phyloP scores from a whole-genome alignment of 2,113 vertebrate species.

The Struthio camelus region DNA sequence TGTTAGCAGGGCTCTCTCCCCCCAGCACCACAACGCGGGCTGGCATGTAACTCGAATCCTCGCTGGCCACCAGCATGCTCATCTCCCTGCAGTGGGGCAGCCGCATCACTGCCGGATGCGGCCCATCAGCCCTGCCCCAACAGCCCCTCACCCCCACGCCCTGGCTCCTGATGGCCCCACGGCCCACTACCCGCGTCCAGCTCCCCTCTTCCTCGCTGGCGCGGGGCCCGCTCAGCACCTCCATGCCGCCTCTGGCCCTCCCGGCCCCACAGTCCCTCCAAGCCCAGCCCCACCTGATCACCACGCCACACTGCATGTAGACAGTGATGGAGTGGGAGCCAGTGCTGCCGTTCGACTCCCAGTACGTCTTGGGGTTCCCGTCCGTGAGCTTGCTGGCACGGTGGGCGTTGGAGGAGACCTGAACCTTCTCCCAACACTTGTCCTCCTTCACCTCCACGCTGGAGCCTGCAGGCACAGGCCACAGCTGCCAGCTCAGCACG shows the following conservation, averaged over 20 bases:
- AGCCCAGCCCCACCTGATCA: conserved; percentile 82
- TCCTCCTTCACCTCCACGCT: conserved; percentile 86
- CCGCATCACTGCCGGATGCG: not conserved
- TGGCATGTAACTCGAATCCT: conserved; percentile 98
- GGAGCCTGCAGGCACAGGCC: conserved; percentile 20
- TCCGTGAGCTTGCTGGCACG: conserved; percentile 86
- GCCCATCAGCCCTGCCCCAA: not conserved
- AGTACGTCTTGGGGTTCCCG: conserved; percentile 91
- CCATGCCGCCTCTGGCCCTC: accelerated
- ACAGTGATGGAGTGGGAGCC: conserved; percentile 94
- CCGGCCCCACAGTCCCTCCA: accelerated
- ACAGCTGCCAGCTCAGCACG: not conserved
- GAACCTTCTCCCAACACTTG: conserved; percentile 96
- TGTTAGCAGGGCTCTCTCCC: conserved; percentile 82
- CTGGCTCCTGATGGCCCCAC: not conserved
- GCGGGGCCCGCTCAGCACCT: not conserved
- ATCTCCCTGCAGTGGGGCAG: conserved; percentile 81
- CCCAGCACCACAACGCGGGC: conserved; percentile 90
- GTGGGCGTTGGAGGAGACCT: conserved; percentile 94
- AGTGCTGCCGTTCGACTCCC: conserved; percentile 90
- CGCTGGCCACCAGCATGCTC: conserved; percentile 88
- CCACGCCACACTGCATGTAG: conserved; percentile 88
- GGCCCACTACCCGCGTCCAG: accelerated
- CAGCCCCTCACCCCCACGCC: not conserved
- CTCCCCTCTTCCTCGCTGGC: accelerated